Base-by-base conservation (phyloP, 1,140 invertebrate species). In the Dreissena rostriformis region DNA sequence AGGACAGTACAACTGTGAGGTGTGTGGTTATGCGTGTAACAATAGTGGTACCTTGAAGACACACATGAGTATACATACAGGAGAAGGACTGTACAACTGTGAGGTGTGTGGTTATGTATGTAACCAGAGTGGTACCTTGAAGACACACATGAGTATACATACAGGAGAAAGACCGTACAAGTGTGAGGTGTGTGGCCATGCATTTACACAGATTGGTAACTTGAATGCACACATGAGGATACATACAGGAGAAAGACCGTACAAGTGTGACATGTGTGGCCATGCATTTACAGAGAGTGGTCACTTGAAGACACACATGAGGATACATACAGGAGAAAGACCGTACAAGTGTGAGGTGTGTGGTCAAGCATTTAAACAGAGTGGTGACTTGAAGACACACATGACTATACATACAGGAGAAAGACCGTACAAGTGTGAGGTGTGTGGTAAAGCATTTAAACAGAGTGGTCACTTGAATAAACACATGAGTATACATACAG, bases 11-110 rank as follows among this genome's bases (percentile, higher is more conserved):
- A 66, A 51, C 51, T 77, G 75, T 67, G 15, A 67, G 24, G 0
- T 67, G 17, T 77, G 61, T 52, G 26, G 15, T 67, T 26, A 49
- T 24, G n/a, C 22, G n/a, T 67, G 12, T 65, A 2, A 1, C 15
- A 5, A 67, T 1, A 52, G n/a, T 0, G n/a, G n/a, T 39, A 17
- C 12, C 67, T 22, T 77, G 49, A 67, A 67, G 63, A n/a, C 4
- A 67, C 75, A 77, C 26, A 67, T 77, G 75, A 65, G 61, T 1
- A 49, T 49, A 22, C 75, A 67, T 77, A n/a, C 75, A 22, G n/a
- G 75, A 67, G 61, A 77, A 55, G 15, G 53, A 77, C 17, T 10
- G 14, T 77, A 66, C 57, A 67, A 51, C 12, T 77, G 57, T 67
- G 75, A 67, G 51, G 28, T 77, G 19, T 77, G 75, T 49, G 19